Evolutionary conservation across 2,113 vertebrate genomes (phyloP).

Genomic region (Odobenus rosmarus): DNA sequence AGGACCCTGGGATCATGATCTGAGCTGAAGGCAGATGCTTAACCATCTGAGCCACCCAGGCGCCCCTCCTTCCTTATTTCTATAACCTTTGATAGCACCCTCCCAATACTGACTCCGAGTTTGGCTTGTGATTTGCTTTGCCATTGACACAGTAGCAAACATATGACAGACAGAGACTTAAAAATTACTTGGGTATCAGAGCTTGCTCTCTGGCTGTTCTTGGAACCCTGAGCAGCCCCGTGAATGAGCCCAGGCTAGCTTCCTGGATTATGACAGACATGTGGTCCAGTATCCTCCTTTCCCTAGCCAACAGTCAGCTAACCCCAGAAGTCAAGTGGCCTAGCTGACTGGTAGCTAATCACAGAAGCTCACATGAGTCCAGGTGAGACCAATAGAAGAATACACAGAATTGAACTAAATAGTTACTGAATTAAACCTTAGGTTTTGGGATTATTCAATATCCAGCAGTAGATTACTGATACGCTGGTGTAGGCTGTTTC

Average conservation of each 20-base stretch:
- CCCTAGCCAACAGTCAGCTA: neutral
- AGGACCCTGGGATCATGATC: too few relatives aligned
- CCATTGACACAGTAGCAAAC: neutral
- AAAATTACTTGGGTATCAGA: neutral
- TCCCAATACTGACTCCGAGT: neutral
- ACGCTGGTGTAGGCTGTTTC: neutral
- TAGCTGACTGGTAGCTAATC: neutral
- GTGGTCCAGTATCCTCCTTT: neutral
- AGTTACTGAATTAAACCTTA: slow-evolving; percentile 13
- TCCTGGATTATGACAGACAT: neutral
- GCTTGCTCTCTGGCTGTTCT: neutral
- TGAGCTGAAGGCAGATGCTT: too few relatives aligned
- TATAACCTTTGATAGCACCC: neutral
- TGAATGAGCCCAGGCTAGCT: neutral
- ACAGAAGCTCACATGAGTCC: neutral
- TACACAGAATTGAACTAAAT: neutral
- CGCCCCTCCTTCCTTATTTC: neutral
- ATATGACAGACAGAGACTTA: neutral
- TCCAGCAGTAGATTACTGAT: neutral
- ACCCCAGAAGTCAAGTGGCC: neutral
- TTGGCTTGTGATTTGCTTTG: neutral
- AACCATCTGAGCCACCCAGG: too few relatives aligned
- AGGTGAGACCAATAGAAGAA: neutral
- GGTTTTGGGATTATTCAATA: neutral
- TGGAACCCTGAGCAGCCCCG: neutral